A percentile compares a stretch with the other conserved stretches of the same genome.
phyloP scores from a whole-genome alignment of 2,113 vertebrate genomes.

The Cyphomyrus plagiostoma region DNA sequence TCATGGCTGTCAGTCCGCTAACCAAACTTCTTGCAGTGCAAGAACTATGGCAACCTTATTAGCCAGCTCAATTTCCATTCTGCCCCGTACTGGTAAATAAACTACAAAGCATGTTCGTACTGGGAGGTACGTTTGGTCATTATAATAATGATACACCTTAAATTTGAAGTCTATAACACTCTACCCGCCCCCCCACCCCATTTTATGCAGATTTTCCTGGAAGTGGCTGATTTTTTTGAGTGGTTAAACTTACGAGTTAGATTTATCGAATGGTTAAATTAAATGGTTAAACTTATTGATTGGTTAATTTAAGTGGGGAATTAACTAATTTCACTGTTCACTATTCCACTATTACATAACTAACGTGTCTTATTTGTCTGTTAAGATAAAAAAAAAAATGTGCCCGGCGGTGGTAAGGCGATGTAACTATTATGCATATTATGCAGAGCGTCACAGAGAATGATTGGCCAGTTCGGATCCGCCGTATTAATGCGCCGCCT shows the following conservation, averaged over 20 bases:
- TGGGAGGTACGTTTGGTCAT: too few relatives aligned
- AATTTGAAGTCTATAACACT: too few relatives aligned
- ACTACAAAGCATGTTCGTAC: background rate
- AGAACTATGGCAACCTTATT: background rate
- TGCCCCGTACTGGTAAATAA: background rate
- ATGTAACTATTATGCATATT: background rate
- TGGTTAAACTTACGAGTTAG: background rate
- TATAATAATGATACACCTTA: too few relatives aligned
- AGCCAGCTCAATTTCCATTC: background rate
- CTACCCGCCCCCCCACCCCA: too few relatives aligned
- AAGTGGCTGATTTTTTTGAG: too few relatives aligned
- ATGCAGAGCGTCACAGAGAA: background rate
- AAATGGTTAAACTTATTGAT: background rate
- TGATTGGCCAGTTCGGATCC: background rate
- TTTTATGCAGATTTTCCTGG: too few relatives aligned
- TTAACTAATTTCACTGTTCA: background rate
- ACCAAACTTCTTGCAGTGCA: background rate
- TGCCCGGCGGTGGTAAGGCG: background rate
- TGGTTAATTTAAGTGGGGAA: background rate
- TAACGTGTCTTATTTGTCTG: background rate
- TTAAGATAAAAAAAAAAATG: background rate
- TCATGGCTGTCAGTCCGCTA: background rate
- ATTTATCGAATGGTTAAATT: background rate
- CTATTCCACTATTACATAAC: background rate
- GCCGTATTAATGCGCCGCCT: background rate